Conservation (phyloP, 53 echinoderm and acorn worm species). For the Stichopus horrens region DNA sequence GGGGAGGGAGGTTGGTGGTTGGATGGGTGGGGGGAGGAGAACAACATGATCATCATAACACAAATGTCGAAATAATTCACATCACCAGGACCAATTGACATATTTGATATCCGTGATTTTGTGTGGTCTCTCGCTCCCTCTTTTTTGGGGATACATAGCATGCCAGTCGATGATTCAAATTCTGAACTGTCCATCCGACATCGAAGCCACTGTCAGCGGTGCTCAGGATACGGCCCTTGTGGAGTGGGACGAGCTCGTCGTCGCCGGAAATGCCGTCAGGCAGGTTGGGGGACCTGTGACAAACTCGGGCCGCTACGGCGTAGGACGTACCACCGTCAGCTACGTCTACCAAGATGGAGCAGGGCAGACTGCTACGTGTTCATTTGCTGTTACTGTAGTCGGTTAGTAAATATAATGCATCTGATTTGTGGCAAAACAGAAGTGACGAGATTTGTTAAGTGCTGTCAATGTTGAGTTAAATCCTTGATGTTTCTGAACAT, state of each 20-base stretch:
- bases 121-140: too few species aligned
- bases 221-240: not conserved
- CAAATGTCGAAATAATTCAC: too few species aligned
- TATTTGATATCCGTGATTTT: too few species aligned
- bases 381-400: not conserved
- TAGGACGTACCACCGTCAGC: not conserved
- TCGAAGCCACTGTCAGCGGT: not conserved
- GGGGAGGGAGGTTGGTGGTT: too few species aligned
- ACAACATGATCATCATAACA: too few species aligned
- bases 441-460: too few species aligned
- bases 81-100: too few species aligned
- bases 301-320: not conserved
- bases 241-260: slow-evolving; percentile 17
- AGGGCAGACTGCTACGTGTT: slow-evolving; percentile 3
- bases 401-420: not conserved
- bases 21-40: too few species aligned
- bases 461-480: too few species aligned
- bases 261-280: not conserved
- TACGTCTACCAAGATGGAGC: slow-evolving; percentile 18
- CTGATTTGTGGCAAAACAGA: too few species aligned
- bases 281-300: not conserved
- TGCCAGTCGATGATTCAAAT: not conserved
- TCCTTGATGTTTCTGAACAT: too few species aligned
- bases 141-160: not conserved
- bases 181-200: slow-evolving; percentile 27